Evolutionary conservation across 30 jellyfish, hydroid and myxozoan species (phyloP).

Genomic region (Chrysaora quinquecirrha): DNA sequence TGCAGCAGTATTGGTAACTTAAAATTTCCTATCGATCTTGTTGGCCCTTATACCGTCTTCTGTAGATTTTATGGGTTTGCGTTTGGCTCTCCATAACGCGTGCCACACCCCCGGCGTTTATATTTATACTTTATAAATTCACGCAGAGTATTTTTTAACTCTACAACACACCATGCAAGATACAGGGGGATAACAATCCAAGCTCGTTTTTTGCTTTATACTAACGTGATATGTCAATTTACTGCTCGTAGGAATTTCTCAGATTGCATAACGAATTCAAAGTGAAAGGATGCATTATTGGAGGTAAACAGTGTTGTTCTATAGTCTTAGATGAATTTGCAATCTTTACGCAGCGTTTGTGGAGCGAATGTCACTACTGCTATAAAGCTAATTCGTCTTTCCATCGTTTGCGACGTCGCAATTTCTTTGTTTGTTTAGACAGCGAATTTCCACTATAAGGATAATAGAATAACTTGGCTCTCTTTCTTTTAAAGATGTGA

Average conservation of each 20-base stretch:
- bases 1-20: slow-evolving; percentile 79
- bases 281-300: slow-evolving; percentile 47
- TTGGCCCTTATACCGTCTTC: no score
- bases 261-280: slow-evolving; percentile 21
- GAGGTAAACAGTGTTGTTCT: slow-evolving; percentile 23
- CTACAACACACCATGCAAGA: not conserved
- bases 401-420: not conserved
- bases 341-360: not conserved
- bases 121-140: no score
- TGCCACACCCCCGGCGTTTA: not conserved
- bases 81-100: not conserved
- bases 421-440: no score
- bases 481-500: no score
- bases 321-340: not conserved
- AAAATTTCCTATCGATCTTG: no score
- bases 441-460: no score
- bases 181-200: not conserved
- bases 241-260: slow-evolving; percentile 18
- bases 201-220: no score
- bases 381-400: not conserved
- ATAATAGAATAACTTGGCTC: no score
- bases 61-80: not conserved
- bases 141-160: not conserved
- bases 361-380: not conserved
- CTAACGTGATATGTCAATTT: not conserved